phyloP scores from a whole-genome alignment of 2,888 invertebrate genomes.

The Ceraclea dissimilis region DNA sequence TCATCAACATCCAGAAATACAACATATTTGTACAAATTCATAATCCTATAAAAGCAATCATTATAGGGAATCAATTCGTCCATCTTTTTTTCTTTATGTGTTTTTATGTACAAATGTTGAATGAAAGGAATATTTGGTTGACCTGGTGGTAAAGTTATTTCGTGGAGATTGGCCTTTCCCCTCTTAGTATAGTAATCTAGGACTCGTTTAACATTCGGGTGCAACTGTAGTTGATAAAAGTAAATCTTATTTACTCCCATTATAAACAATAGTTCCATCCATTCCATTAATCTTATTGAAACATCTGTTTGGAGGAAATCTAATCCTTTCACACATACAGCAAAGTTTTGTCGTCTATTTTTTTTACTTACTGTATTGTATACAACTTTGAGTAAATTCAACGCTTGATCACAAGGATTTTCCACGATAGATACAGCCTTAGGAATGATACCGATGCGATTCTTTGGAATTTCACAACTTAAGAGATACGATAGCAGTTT shows the following conservation, averaged over 20 bases:
- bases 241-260: constrained; percentile 87
- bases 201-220: constrained; percentile 83
- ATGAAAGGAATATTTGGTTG: constrained; percentile 84
- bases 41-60: constrained; percentile 88
- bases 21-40: constrained; percentile 82
- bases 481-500: neutral
- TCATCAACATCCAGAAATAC: constrained; percentile 89
- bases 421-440: neutral
- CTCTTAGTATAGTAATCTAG: constrained; percentile 56
- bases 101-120: constrained; percentile 80
- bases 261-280: constrained; percentile 68
- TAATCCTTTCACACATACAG: neutral
- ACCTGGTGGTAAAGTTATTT: constrained; percentile 77
- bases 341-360: neutral
- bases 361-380: neutral
- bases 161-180: constrained; percentile 67
- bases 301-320: neutral
- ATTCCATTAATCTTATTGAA: neutral
- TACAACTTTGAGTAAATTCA: neutral
- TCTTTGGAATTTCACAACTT: neutral
- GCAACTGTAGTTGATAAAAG: constrained; percentile 85
- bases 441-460: neutral
- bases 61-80: constrained; percentile 94
- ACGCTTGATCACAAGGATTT: neutral
- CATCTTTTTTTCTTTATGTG: constrained; percentile 88